phyloP scores from a whole-genome alignment of 2,797 vertebrate genomes.

The Sebastes cheni region DNA sequence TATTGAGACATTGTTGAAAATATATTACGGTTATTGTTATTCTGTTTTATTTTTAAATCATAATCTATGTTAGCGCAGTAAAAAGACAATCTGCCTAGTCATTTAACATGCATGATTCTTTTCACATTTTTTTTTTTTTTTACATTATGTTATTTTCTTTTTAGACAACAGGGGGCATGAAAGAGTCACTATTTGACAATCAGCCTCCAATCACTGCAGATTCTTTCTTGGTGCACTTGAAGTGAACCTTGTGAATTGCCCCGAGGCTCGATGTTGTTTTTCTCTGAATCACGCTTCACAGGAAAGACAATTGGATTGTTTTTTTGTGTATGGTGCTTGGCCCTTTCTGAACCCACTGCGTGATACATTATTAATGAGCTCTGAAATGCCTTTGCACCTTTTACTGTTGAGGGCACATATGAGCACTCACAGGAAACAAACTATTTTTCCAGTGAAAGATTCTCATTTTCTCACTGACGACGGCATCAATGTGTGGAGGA shows the following conservation, averaged over 20 bases:
- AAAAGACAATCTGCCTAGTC: neutral
- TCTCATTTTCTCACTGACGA: neutral
- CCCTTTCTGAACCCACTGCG: slow-evolving; percentile 5
- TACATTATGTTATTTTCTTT: slow-evolving; percentile 8
- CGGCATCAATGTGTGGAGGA: neutral
- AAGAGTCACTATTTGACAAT: slow-evolving; percentile 29
- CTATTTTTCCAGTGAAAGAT: neutral
- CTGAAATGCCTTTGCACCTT: slow-evolving; percentile 29
- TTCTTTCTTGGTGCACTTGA: slow-evolving; percentile 54
- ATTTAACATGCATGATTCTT: neutral
- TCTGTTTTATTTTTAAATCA: neutral
- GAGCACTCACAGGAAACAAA: neutral
- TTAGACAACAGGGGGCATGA: slow-evolving; percentile 58
- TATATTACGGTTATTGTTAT: neutral
- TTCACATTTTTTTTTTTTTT: neutral
- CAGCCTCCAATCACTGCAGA: neutral
- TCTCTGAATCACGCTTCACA: slow-evolving; percentile 55
- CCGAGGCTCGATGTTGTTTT: slow-evolving; percentile 54
- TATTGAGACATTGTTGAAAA: neutral
- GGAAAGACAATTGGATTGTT: slow-evolving; percentile 57
- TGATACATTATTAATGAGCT: slow-evolving; percentile 47
- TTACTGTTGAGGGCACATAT: neutral
- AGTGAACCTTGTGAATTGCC: slow-evolving; percentile 64
- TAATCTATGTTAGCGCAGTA: neutral
- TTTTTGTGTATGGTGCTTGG: slow-evolving; percentile 1